phyloP scores from a whole-genome alignment of 1,140 invertebrate species.

The Zeugodacus cucurbitae region DNA sequence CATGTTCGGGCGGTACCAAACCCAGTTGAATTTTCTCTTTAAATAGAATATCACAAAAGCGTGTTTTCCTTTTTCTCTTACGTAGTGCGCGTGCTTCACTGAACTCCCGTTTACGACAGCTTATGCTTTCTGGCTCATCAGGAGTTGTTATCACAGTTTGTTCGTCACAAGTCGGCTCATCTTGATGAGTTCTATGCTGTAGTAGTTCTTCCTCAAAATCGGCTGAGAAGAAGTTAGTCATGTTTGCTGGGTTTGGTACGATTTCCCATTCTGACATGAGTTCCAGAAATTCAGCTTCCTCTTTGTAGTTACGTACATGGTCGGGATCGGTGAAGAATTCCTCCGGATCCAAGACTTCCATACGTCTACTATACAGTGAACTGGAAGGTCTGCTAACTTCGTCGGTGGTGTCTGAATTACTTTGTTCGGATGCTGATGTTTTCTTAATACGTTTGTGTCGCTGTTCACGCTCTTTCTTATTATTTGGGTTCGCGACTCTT shows the following conservation, averaged over 20 bases:
- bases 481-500: constrained; percentile 67
- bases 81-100: neutral
- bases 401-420: neutral
- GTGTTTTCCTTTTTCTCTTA: constrained; percentile 25
- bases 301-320: constrained; percentile 58
- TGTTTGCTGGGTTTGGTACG: constrained; percentile 53
- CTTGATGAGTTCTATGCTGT: constrained; percentile 46
- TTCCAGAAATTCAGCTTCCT: constrained; percentile 58
- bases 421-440: constrained; percentile 44
- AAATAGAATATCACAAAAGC: constrained; percentile 41
- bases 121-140: neutral
- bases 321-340: constrained; percentile 64
- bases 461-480: constrained; percentile 36
- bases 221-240: constrained; percentile 56
- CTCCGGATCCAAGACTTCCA: constrained; percentile 59
- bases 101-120: neutral
- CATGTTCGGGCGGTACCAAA: constrained; percentile 42
- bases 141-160: neutral
- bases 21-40: constrained; percentile 55
- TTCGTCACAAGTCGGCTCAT: neutral
- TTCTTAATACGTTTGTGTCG: constrained; percentile 40
- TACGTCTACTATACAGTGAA: constrained; percentile 49
- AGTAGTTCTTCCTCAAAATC: constrained; percentile 63
- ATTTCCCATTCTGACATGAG: constrained; percentile 65
- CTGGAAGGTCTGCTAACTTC: constrained; percentile 51